phyloP scores from a whole-genome alignment of 2,797 vertebrate species.

The Chromis chromis region DNA sequence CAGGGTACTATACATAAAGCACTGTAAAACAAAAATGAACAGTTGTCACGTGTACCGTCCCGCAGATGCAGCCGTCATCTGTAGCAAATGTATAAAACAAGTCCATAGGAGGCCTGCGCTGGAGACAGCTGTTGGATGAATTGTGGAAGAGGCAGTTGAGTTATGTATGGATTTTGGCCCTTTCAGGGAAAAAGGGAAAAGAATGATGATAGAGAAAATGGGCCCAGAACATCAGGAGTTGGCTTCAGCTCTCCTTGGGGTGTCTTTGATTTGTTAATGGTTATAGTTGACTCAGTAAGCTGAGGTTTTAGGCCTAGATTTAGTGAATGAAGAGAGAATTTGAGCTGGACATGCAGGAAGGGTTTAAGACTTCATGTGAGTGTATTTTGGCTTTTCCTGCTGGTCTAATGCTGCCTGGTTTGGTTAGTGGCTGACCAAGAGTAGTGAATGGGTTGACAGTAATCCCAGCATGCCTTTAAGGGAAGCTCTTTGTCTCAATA shows the following conservation, averaged over 20 bases:
- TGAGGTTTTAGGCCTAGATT: constrained; percentile 34
- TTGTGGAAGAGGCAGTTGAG: constrained; percentile 25
- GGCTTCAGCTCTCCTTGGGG: constrained; percentile 18
- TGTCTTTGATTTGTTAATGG: constrained; percentile 44
- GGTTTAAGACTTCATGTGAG: not conserved
- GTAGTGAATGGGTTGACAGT: constrained; percentile 56
- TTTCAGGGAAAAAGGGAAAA: constrained; percentile 22
- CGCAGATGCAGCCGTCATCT: constrained; percentile 26
- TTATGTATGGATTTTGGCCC: constrained; percentile 39
- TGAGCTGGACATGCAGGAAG: constrained; percentile 37
- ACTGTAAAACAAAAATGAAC: constrained; percentile 13
- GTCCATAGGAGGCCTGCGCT: constrained; percentile 19
- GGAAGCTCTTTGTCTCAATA: constrained; percentile 62
- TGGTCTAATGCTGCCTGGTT: constrained; percentile 29
- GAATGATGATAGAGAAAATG: constrained; percentile 30
- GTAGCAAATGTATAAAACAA: constrained; percentile 40
- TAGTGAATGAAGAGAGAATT: constrained; percentile 31
- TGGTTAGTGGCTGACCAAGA: constrained; percentile 58
- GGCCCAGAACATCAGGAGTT: constrained; percentile 35
- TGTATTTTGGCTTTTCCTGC: constrained; percentile 52
- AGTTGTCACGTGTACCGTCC: constrained; percentile 24
- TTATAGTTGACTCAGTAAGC: constrained; percentile 32
- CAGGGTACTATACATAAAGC: constrained; percentile 13
- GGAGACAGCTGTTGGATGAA: constrained; percentile 58
- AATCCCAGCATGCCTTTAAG: constrained; percentile 58